phyloP scores from a whole-genome alignment of 2,888 invertebrate species.

The Heliconius sara region DNA sequence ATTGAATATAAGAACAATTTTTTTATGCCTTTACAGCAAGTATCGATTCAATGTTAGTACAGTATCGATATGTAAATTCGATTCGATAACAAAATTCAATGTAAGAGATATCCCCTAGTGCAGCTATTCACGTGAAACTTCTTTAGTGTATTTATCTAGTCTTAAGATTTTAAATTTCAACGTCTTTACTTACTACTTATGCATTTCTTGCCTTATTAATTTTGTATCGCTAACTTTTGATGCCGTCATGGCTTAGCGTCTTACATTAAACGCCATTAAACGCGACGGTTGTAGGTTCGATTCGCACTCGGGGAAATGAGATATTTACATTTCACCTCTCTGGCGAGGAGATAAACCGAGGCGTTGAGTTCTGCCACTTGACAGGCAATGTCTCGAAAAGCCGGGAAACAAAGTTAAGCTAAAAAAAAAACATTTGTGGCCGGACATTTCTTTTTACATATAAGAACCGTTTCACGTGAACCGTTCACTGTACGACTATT shows the following conservation, averaged over 20 bases:
- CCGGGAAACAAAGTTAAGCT: too few species aligned
- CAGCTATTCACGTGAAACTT: conserved; percentile 34
- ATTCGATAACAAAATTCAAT: conserved; percentile 6
- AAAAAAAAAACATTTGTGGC: conserved; percentile 8
- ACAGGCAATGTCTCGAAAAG: too few species aligned
- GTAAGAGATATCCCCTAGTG: conserved; percentile 30
- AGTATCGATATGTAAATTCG: background rate
- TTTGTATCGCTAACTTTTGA: conserved; percentile 18
- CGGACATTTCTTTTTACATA: conserved; percentile 17
- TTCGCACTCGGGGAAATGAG: too few species aligned
- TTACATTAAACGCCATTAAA: too few species aligned
- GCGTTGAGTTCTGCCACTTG: too few species aligned
- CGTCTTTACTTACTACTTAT: conserved; percentile 35
- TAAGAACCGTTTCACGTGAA: conserved; percentile 34
- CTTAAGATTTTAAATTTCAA: conserved; percentile 37
- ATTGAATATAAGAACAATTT: background rate
- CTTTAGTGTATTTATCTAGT: conserved; percentile 32
- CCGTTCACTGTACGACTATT: conserved; percentile 27
- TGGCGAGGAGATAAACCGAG: too few species aligned
- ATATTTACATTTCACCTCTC: too few species aligned
- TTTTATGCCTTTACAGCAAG: too few species aligned
- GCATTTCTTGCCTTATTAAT: conserved; percentile 44
- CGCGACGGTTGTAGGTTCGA: too few species aligned
- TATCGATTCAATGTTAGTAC: background rate
- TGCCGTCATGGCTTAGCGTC: too few species aligned